Conservation (phyloP, 2,888 invertebrate genomes). For the Brenthis hecate region DNA sequence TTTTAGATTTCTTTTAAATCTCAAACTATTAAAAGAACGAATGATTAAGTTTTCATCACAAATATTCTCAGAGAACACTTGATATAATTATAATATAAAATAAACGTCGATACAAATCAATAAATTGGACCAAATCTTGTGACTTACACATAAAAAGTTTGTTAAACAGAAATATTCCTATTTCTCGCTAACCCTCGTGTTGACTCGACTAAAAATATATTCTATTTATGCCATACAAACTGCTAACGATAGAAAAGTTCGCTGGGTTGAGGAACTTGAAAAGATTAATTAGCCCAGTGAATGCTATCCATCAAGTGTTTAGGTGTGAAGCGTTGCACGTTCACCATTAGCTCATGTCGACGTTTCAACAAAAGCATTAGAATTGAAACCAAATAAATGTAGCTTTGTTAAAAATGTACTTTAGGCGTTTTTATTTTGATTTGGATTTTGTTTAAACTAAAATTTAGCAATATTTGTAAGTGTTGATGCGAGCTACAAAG, state of each 20-base stretch:
- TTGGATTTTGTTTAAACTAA: too few species aligned
- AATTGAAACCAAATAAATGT: conserved; percentile 17
- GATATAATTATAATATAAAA: too few species aligned
- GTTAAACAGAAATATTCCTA: neutral
- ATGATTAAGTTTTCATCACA: too few species aligned
- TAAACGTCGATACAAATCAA: too few species aligned
- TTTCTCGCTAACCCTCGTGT: neutral
- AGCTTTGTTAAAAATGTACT: neutral
- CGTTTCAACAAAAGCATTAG: conserved; percentile 10
- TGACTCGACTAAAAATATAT: conserved; percentile 18
- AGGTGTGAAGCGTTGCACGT: conserved; percentile 31
- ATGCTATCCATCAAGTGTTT: conserved; percentile 38
- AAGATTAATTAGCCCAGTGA: conserved; percentile 38
- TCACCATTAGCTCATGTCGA: conserved; percentile 23
- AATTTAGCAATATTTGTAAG: too few species aligned
- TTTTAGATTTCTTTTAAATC: too few species aligned
- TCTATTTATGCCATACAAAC: conserved; percentile 34
- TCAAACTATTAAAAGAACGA: too few species aligned
- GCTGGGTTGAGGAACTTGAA: conserved; percentile 31
- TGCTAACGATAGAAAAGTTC: conserved; percentile 37
- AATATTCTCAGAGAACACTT: too few species aligned
- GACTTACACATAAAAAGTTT: neutral
- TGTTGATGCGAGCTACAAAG: too few species aligned
- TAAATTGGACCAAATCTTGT: too few species aligned
- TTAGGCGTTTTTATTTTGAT: too few species aligned